Percentiles rank a stretch among this genome's conserved stretches.
Conservation (phyloP, 2,797 vertebrate species). For the Eospalax fontanierii region DNA sequence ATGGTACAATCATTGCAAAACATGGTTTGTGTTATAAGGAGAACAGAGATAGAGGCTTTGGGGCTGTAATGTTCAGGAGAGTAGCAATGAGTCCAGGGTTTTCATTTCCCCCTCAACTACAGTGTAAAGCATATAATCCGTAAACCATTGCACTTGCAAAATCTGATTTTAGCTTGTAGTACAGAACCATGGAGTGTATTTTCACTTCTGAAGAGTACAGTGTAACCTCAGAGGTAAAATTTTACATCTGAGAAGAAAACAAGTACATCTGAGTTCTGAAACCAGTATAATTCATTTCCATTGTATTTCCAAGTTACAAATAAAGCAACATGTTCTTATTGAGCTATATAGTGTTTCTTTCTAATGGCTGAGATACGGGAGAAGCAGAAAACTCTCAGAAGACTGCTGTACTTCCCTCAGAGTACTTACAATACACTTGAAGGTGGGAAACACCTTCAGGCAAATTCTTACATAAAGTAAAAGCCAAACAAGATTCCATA, state of each 20-base stretch:
- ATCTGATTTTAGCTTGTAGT: constrained; percentile 51
- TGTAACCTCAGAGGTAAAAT: constrained; percentile 59
- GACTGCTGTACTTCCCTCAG: constrained; percentile 30
- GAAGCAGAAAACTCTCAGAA: constrained; percentile 30
- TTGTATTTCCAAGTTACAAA: constrained; percentile 56
- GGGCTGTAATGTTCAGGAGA: constrained; percentile 18
- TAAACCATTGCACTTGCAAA: constrained; percentile 67
- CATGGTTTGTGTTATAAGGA: constrained; percentile 54
- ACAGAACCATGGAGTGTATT: constrained; percentile 45
- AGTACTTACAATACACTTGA: constrained; percentile 30
- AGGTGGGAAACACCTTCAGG: background rate
- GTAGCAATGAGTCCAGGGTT: constrained; percentile 16
- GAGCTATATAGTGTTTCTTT: background rate
- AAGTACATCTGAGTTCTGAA: constrained; percentile 61
- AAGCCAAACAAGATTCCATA: constrained; percentile 43
- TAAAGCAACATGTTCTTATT: background rate
- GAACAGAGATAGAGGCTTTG: constrained; percentile 31
- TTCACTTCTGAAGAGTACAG: constrained; percentile 62
- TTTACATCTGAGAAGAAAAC: constrained; percentile 60
- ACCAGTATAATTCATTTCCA: constrained; percentile 53
- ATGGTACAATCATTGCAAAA: background rate
- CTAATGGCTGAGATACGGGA: constrained; percentile 34
- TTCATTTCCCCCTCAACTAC: constrained; percentile 50
- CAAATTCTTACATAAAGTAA: constrained; percentile 61
- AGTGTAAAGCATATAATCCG: constrained; percentile 41